A percentile compares a stretch with the other conserved stretches of the same genome.
Conservation (phyloP, 2,113 vertebrate genomes). For the Oenanthe melanoleuca region DNA sequence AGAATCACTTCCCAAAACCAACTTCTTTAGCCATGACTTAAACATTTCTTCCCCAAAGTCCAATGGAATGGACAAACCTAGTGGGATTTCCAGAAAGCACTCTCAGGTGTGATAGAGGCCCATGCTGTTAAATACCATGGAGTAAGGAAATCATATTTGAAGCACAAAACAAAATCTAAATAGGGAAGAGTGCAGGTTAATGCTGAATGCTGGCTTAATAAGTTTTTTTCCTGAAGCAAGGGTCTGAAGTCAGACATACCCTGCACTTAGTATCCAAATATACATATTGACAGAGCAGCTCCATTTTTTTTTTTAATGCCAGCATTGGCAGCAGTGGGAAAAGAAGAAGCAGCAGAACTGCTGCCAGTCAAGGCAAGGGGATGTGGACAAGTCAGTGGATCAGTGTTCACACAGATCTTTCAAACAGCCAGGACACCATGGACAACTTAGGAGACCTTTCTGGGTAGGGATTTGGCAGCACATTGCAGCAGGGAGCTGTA, state of each 20-base stretch:
- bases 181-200: neutral
- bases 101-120: neutral
- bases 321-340: neutral
- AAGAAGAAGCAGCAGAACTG: neutral
- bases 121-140: neutral
- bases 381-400: fast-evolving
- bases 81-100: neutral
- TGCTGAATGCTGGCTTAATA: neutral
- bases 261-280: neutral
- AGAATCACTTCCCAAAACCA: neutral
- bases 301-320: neutral
- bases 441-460: neutral
- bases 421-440: fast-evolving
- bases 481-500: neutral
- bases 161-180: neutral
- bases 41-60: neutral
- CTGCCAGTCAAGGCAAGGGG: neutral
- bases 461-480: neutral
- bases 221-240: neutral
- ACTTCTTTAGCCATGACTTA: neutral
- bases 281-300: neutral
- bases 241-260: neutral
- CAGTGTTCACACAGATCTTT: neutral
- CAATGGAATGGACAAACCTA: neutral
- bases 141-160: neutral